Evolutionary conservation across 2,888 invertebrate genomes (phyloP), one percentile per base, ranked within the genome.

Genomic region (Cyrtodaria siliqua): DNA sequence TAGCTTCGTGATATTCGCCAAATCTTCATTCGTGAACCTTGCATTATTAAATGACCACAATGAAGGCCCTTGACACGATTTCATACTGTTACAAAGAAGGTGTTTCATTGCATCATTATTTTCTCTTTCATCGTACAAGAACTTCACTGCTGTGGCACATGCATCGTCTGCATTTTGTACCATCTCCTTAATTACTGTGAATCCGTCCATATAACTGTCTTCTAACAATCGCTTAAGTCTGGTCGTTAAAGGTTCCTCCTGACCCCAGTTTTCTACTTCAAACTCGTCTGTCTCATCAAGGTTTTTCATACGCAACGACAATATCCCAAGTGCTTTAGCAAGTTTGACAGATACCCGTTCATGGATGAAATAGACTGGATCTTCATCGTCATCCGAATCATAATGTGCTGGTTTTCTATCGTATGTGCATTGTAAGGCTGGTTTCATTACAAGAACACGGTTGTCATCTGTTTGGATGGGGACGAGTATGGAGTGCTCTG

Each of bases 1-100:
- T n/a, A 92, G 80, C 68, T 88, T 89, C 9, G 85, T 88, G 12
- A 92, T 89, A 74, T 91, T 91, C 44, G 84, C 80, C 49, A 91
- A 89, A 72, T 92, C 92, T 24, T 85, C 79, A 40, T 89, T 86
- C 4, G 90, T 84, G 69, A 92, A 92, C 20, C 75, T 69, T 2
- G 89, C 88, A 69, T 92, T 82, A 60, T 92, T 92, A 73, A 87
- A 91, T 14, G 86, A 87, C 90, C 91, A 91, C 2, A 92, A 67
- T 0, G 92, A 89, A 14, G 90, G 90, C 16, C 92, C 92, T 68
- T 92, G 92, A 49, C 88, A 90, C 24, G 87, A 84, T 20, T 72
- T 68, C 89, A 92, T 88, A 6, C 85, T 86, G 33, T 88, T 85
- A 61, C 87, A 84, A 8, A 91, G 74, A 2, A 91, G 79, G 40